These are phyloP conservation scores for Aporophyla lueneburgensis DNA, from an alignment of 2,888 invertebrate genomes.

Conservation along the genomic window DNA sequence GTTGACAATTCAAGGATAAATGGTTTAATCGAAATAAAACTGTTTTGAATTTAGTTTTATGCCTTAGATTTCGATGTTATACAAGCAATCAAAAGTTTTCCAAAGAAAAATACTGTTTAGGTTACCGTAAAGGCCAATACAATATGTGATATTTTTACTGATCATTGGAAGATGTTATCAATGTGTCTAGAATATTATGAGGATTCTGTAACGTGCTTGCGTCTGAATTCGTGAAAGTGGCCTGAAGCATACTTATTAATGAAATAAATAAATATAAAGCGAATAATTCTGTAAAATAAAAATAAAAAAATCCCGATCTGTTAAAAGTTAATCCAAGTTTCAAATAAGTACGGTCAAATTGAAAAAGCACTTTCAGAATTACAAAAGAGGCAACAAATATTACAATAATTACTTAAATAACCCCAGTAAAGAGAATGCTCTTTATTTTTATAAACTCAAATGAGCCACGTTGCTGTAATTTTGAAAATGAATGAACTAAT, in stretches of 20 bases:
- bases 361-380: background rate
- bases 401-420: background rate
- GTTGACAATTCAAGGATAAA: too few relatives aligned
- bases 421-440: background rate
- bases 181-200: background rate
- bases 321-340: background rate
- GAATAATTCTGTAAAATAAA: background rate
- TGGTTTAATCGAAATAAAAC: too few relatives aligned
- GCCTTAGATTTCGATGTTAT: background rate
- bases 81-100: background rate
- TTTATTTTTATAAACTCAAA: background rate
- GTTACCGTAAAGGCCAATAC: background rate
- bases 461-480: conserved; percentile 2
- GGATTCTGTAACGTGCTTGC: background rate
- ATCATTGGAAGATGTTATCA: background rate
- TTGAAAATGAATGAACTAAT: conserved; percentile 19
- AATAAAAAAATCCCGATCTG: background rate
- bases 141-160: background rate
- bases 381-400: background rate
- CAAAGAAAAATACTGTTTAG: background rate
- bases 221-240: background rate
- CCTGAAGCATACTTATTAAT: background rate
- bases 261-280: background rate
- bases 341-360: background rate
- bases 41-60: too few relatives aligned